Conservation (phyloP, 2,888 invertebrate genomes). For the Drosophila pseudotakahashii region DNA sequence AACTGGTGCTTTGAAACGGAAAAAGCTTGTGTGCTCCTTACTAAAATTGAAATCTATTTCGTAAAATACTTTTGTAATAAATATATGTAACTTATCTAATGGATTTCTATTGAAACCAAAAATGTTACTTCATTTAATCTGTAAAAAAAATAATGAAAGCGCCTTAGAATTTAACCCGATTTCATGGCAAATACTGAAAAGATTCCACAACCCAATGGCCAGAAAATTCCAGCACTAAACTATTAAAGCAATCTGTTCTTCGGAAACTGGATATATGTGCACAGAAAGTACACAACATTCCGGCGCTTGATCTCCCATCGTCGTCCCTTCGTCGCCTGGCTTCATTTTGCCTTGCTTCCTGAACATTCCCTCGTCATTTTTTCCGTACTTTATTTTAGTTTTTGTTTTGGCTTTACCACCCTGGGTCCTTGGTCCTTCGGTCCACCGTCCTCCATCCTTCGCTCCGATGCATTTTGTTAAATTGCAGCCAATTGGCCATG, state of each 20-base stretch:
- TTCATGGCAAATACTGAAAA: neutral
- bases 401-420: constrained; percentile 38
- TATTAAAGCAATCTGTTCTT: constrained; percentile 31
- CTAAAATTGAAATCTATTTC: too few species aligned
- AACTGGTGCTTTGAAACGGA: too few species aligned
- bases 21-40: too few species aligned
- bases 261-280: constrained; percentile 15
- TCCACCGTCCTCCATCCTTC: constrained; percentile 32
- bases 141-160: neutral
- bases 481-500: constrained; percentile 81
- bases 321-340: constrained; percentile 15
- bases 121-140: too few species aligned
- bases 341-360: constrained; percentile 13
- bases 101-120: too few species aligned
- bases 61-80: too few species aligned
- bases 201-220: constrained; percentile 4
- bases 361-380: constrained; percentile 39
- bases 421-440: constrained; percentile 6
- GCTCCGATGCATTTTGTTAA: constrained; percentile 79
- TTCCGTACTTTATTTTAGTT: constrained; percentile 25
- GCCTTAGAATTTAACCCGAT: neutral
- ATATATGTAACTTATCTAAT: too few species aligned
- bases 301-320: neutral
- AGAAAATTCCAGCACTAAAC: constrained; percentile 30
- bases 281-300: constrained; percentile 33